Evolutionary conservation across 2,888 invertebrate species (phyloP).

Genomic region (Alloplasta piceator): DNA sequence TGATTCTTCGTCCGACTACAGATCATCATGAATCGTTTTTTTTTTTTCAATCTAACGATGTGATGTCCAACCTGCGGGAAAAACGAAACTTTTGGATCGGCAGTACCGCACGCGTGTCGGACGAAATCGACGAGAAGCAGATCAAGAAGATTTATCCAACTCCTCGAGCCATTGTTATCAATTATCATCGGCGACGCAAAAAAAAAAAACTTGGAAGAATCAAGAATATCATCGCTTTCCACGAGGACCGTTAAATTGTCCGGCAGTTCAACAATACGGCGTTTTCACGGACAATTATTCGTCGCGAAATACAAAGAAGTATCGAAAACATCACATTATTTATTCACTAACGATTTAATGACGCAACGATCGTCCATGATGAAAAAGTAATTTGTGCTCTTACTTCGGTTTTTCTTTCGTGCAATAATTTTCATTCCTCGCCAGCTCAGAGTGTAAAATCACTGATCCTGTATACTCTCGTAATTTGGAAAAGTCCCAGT

Average conservation of each 20-base stretch:
- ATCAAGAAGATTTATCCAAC: constrained; percentile 1
- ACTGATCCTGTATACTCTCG: neutral
- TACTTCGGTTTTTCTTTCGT: constrained; percentile 29
- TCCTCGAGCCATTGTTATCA: neutral
- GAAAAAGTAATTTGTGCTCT: constrained; percentile 56
- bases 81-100: constrained; percentile 11
- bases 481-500: neutral
- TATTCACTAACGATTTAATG: neutral
- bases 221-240: neutral
- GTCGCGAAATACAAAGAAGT: neutral
- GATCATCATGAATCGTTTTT: constrained; percentile 28
- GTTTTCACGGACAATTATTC: neutral
- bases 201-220: neutral
- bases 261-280: neutral
- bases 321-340: neutral
- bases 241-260: neutral
- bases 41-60: constrained; percentile 8
- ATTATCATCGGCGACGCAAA: constrained; percentile 10
- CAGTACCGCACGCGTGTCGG: neutral
- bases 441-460: neutral
- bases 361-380: neutral
- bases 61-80: constrained; percentile 15
- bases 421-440: constrained; percentile 12
- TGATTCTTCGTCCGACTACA: constrained; percentile 12
- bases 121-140: constrained; percentile 4